Evolutionary conservation across 2,797 vertebrate species (phyloP).

Genomic region (Nyctibius grandis): DNA sequence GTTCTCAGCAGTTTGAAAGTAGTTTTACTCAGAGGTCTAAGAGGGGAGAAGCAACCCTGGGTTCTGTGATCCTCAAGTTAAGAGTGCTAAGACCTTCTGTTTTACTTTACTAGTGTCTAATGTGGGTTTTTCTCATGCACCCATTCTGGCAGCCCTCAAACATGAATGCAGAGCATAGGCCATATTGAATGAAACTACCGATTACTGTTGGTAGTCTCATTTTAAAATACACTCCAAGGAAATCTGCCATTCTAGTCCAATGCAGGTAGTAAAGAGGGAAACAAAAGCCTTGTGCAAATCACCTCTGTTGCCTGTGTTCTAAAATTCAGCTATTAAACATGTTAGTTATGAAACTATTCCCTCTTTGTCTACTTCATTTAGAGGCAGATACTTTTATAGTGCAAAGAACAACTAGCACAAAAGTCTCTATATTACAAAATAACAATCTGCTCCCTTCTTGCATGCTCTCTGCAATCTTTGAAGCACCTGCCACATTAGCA

Average conservation of each 20-base stretch:
- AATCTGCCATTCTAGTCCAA: neutral
- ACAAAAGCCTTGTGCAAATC: neutral
- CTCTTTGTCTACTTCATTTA: neutral
- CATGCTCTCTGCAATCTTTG: neutral
- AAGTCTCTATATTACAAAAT: too few relatives aligned
- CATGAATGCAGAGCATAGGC: neutral
- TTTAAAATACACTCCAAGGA: neutral
- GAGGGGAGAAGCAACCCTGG: neutral
- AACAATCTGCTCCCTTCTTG: neutral
- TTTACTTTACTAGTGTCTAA: neutral
- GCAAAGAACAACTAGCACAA: neutral
- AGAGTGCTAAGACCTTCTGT: neutral
- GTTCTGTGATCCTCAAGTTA: neutral
- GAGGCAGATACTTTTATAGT: neutral
- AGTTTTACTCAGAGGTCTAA: neutral
- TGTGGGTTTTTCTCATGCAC: neutral
- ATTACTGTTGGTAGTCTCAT: neutral
- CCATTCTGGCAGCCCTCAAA: neutral
- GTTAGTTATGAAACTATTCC: neutral
- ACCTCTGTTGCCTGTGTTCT: neutral
- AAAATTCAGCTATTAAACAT: neutral
- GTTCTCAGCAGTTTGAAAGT: neutral
- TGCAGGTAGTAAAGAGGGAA: neutral
- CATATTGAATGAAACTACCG: neutral
- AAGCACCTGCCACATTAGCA: neutral